These are phyloP conservation scores for Acleris emargana DNA, from an alignment of 2,888 invertebrate species.

Conservation along the genomic window DNA sequence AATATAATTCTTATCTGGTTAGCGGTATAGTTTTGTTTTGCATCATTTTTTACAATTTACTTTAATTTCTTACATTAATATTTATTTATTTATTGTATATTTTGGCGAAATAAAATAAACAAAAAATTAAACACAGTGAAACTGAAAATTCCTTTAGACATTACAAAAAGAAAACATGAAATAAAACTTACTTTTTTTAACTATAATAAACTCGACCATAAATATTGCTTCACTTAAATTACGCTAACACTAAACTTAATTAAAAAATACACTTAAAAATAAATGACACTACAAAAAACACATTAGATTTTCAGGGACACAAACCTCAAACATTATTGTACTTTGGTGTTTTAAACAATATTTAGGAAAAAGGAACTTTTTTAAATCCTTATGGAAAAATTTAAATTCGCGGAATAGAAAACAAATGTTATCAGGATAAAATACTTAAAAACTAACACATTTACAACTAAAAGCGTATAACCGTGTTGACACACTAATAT, in stretches of 20 bases:
- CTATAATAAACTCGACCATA: constrained; percentile 50
- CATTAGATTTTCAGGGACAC: not conserved
- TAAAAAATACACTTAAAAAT: constrained; percentile 25
- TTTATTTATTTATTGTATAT: too few relatives aligned
- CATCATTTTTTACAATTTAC: too few relatives aligned
- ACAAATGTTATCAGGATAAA: constrained; percentile 13
- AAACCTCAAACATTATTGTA: constrained; percentile 10
- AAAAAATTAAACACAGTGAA: constrained; percentile 35
- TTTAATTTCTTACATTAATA: too few relatives aligned
- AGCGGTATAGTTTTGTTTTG: too few relatives aligned
- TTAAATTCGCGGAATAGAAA: not conserved
- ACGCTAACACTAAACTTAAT: constrained; percentile 24
- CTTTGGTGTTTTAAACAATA: constrained; percentile 8
- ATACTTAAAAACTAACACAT: constrained; percentile 31
- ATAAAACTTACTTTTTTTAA: constrained; percentile 50
- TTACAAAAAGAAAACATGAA: constrained; percentile 53
- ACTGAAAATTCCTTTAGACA: constrained; percentile 49
- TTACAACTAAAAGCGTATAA: constrained; percentile 32
- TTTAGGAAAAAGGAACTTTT: not conserved
- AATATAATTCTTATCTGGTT: too few relatives aligned
- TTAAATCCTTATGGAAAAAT: not conserved
- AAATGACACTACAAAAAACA: constrained; percentile 22
- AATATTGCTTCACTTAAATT: constrained; percentile 50
- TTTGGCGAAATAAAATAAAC: constrained; percentile 1
- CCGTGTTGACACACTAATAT: constrained; percentile 34